Base-by-base conservation (phyloP, 2,888 invertebrate species). In the Nymphalis c-album region DNA sequence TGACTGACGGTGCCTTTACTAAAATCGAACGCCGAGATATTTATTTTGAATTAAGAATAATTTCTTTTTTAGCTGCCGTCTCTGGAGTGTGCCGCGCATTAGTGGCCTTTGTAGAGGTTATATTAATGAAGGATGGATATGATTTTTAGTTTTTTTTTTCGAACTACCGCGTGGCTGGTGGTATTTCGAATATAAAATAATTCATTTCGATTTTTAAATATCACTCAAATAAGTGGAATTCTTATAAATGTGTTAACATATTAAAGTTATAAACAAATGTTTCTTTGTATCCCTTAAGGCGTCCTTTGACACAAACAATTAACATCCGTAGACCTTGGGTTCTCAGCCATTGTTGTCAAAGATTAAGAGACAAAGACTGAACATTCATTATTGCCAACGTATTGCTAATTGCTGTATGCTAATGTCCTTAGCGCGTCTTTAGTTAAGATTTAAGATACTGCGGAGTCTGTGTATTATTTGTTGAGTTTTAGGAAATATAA, bases 81-180 rank as follows among this genome's bases (percentile, higher is more conserved):
- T 82, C 85, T 78, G 81, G 87, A 86, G 89, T 91, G 90, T 90
- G 91, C 90, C 86, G 87, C 83, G 88, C 88, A 91, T 91, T 91
- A 91, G 90, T 76, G 82, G 80, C 81, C 77, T 86, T 91, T 91
- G 90, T 91, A 80, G 84, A 80, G 79, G 80, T 74, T 77, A 76
- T 84, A 87, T 88, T 90, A 90, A 90, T 86, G 88, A 89, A 87
- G 80, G 84, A 81, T 77, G 82, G 78, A 76, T 81, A 79, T 82
- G 74, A 65, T 58, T 61, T 70, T 77, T 75, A 73, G 74, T 77
- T 77, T 76, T 73, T 77, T 76, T 69, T 71, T 71, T 71, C 35
- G 80, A 78, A 86, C 85, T 85, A 86, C 85, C 85, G 80, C 84
- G 77, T 79, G 53, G 53, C 7, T 31, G 75, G 80, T 69, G 45